Conservation (phyloP, 2,797 vertebrate genomes). For the Lepilemur ruficaudatus region DNA sequence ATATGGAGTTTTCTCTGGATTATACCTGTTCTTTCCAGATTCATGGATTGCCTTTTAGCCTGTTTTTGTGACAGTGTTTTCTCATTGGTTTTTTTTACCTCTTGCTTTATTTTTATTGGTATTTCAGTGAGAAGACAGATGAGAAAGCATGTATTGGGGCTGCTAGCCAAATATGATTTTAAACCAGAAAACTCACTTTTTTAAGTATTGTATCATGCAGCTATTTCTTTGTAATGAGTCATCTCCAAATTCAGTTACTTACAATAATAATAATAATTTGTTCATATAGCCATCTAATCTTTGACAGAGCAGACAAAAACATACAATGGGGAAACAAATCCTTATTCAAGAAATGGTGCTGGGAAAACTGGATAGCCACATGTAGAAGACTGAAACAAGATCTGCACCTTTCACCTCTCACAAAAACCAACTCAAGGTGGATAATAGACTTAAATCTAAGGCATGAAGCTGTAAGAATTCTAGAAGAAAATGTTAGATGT, state of each 20-base stretch:
- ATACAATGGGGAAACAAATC: too few relatives aligned
- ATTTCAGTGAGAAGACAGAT: background rate
- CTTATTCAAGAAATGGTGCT: too few relatives aligned
- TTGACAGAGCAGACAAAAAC: too few relatives aligned
- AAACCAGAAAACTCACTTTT: conserved; percentile 23
- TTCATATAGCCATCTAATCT: too few relatives aligned
- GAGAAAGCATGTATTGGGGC: background rate
- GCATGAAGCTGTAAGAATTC: too few relatives aligned
- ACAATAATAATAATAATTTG: background rate
- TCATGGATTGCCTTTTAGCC: conserved; percentile 12
- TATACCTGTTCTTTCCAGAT: background rate
- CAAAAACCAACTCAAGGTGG: too few relatives aligned
- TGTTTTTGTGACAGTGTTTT: background rate
- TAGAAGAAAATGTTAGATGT: too few relatives aligned
- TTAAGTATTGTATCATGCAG: background rate
- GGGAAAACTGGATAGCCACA: too few relatives aligned
- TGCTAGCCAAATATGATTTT: conserved; percentile 30
- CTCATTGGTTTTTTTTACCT: background rate
- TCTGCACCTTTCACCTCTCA: too few relatives aligned
- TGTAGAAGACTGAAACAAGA: too few relatives aligned
- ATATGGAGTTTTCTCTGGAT: background rate
- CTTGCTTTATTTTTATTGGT: conserved; percentile 19
- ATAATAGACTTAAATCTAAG: too few relatives aligned
- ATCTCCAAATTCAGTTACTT: background rate
- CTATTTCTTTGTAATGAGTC: background rate